These are phyloP conservation scores for Pao palembangensis DNA, from an alignment of 2,113 vertebrate species.

Conservation along the genomic window DNA sequence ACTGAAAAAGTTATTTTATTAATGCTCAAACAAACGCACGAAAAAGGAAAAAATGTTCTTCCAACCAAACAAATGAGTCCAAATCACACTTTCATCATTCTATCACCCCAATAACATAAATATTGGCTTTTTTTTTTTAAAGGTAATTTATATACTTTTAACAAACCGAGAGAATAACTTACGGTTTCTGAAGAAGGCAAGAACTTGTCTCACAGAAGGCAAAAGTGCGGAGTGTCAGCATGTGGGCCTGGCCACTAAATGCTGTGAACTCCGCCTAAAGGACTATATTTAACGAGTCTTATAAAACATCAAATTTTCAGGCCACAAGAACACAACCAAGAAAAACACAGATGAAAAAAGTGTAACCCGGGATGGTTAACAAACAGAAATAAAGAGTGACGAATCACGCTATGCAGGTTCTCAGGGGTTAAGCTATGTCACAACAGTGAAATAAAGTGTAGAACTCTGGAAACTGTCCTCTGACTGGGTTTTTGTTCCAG, in stretches of 20 bases:
- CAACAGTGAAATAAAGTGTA: constrained; percentile 10
- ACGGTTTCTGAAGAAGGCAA: constrained; percentile 42
- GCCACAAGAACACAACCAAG: constrained; percentile 29
- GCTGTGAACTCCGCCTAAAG: constrained; percentile 75
- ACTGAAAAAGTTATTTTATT: constrained; percentile 16
- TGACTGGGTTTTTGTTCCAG: constrained; percentile 2
- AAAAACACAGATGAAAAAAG: background rate
- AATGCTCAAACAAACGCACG: constrained; percentile 28
- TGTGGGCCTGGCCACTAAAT: constrained; percentile 68
- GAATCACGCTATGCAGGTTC: constrained; percentile 7
- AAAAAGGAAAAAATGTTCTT: constrained; percentile 28
- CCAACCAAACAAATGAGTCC: constrained; percentile 42
- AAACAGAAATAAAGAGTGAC: constrained; percentile 7
- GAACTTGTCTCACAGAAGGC: constrained; percentile 30
- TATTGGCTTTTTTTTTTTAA: background rate
- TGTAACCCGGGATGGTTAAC: constrained; percentile 1
- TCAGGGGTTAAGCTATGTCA: constrained; percentile 20
- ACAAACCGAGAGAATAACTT: constrained; percentile 39
- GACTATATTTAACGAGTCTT: constrained; percentile 67
- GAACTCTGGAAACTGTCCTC: constrained; percentile 4
- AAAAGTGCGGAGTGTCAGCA: constrained; percentile 37
- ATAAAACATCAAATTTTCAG: constrained; percentile 51
- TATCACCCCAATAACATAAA: background rate
- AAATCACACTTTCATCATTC: constrained; percentile 14
- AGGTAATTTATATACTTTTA: background rate